Percentiles rank a stretch among this genome's conserved stretches.
Evolutionary conservation across 2,888 invertebrate genomes (phyloP).

Genomic region (Volucella inanis): DNA sequence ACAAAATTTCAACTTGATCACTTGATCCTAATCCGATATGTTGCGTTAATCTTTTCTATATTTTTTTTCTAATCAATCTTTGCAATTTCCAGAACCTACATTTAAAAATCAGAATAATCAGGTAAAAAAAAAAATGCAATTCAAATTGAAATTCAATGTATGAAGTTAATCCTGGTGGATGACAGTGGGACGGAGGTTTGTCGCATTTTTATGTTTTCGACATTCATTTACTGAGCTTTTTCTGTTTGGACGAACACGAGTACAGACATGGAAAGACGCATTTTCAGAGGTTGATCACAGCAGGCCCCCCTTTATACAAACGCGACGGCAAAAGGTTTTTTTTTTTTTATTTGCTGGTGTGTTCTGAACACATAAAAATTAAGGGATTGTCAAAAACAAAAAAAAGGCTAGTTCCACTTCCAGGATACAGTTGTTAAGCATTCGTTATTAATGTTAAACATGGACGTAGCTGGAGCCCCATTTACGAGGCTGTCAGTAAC

Average conservation of each 20-base stretch:
- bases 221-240: slow-evolving; percentile 14
- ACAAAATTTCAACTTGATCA: too few species aligned
- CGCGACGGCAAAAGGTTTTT: background rate
- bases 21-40: too few species aligned
- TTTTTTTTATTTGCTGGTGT: background rate
- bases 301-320: too few species aligned
- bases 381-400: slow-evolving; percentile 22
- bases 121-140: background rate
- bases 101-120: background rate
- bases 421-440: slow-evolving; percentile 48
- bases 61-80: background rate
- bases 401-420: background rate
- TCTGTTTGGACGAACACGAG: background rate
- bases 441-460: slow-evolving; percentile 46
- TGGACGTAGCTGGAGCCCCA: slow-evolving; percentile 32
- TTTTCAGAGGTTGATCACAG: too few species aligned
- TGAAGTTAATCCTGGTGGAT: background rate
- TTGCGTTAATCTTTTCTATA: too few species aligned
- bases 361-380: slow-evolving; percentile 1
- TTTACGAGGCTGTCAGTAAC: slow-evolving; percentile 3
- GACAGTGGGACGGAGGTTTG: slow-evolving; percentile 27
- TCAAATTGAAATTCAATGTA: slow-evolving; percentile 5
- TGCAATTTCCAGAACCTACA: background rate
- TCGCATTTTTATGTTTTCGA: slow-evolving; percentile 43
- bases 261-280: background rate